Conservation (phyloP, 2,797 vertebrate species). For the Loris lydekkerianus region DNA sequence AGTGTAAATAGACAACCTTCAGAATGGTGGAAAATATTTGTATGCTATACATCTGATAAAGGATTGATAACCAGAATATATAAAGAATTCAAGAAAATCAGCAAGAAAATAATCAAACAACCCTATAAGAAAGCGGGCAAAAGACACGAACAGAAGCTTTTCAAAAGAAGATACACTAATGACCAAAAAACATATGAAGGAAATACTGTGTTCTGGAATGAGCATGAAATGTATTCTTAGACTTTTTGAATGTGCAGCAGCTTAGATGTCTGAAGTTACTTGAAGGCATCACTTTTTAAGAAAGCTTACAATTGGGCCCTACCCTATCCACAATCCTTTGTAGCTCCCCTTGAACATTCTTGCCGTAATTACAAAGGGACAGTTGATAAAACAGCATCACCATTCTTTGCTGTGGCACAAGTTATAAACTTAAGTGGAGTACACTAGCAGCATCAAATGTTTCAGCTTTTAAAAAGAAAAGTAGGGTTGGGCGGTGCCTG, state of each 20-base stretch:
- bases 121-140: no score
- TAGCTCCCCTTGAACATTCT: slow-evolving; percentile 87
- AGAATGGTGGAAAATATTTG: no score
- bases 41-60: no score
- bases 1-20: no score
- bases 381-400: slow-evolving; percentile 87
- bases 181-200: no score
- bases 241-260: slow-evolving; percentile 88
- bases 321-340: slow-evolving; percentile 87
- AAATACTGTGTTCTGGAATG: no score
- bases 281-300: slow-evolving; percentile 89
- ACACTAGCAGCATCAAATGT: slow-evolving; percentile 91
- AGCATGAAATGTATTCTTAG: slow-evolving; percentile 87
- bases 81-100: no score
- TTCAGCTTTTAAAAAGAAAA: slow-evolving; percentile 89
- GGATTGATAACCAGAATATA: no score
- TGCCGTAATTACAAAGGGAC: slow-evolving; percentile 88
- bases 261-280: slow-evolving; percentile 90
- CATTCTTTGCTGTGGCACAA: slow-evolving; percentile 90
- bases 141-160: no score
- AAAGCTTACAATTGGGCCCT: slow-evolving; percentile 88
- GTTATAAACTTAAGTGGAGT: slow-evolving; percentile 90
- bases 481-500: slow-evolving; percentile 81
- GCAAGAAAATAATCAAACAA: no score
- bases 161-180: no score